phyloP scores from a whole-genome alignment of 2,113 vertebrate genomes.

The Psophia crepitans region DNA sequence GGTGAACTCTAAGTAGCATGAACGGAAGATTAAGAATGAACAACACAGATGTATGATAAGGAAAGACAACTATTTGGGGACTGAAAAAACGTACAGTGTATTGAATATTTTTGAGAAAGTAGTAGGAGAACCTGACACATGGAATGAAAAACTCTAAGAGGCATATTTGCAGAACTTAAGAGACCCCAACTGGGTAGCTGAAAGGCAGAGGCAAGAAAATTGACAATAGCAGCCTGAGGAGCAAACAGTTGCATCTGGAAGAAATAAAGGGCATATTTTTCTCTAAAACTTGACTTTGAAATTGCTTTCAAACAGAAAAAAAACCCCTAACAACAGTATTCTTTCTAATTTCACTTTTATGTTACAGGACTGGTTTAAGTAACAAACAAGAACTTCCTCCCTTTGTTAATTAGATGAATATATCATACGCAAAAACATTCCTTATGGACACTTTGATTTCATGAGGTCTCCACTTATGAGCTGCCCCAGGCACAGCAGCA shows the following conservation, averaged over 20 bases:
- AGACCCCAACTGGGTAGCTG: background rate
- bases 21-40: background rate
- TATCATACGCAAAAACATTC: slow-evolving; percentile 31
- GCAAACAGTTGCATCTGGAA: slow-evolving; percentile 58
- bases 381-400: slow-evolving; percentile 22
- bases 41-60: background rate
- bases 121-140: background rate
- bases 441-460: slow-evolving; percentile 50
- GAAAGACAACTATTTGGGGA: background rate
- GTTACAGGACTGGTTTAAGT: slow-evolving; percentile 47
- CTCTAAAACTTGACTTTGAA: slow-evolving; percentile 63
- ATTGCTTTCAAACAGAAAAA: slow-evolving; percentile 40
- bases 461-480: slow-evolving; percentile 36
- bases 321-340: slow-evolving; percentile 5
- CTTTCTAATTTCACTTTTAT: slow-evolving; percentile 49
- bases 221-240: slow-evolving; percentile 29
- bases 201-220: slow-evolving; percentile 15
- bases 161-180: background rate
- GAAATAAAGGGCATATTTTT: slow-evolving; percentile 64
- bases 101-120: background rate
- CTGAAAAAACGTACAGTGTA: background rate
- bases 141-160: background rate
- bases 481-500: background rate
- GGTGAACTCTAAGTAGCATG: background rate
- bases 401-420: slow-evolving; percentile 59